Conservation (phyloP, 2,113 vertebrate genomes). For the Hydrolagus affinis region DNA sequence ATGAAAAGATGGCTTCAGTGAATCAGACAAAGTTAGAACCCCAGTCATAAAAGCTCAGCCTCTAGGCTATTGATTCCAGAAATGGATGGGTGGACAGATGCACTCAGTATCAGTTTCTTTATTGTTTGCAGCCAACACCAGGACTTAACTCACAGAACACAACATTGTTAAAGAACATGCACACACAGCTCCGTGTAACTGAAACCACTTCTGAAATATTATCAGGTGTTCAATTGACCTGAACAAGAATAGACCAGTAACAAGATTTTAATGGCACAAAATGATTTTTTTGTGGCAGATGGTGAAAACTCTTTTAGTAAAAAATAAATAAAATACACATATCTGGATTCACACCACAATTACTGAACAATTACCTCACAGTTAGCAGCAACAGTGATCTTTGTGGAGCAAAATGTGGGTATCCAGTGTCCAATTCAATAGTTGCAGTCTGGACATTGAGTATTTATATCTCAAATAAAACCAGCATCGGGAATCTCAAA, state of each 20-base stretch:
- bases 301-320: neutral
- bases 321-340: neutral
- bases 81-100: neutral
- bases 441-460: neutral
- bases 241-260: neutral
- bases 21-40: too few species aligned
- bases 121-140: neutral
- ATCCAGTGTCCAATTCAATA: neutral
- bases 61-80: too few species aligned
- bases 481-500: neutral
- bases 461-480: conserved; percentile 16
- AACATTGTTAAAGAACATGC: neutral
- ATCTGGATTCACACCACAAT: neutral
- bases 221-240: neutral
- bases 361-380: neutral
- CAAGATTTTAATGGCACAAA: neutral
- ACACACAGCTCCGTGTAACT: neutral
- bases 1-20: too few species aligned
- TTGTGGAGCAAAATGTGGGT: neutral
- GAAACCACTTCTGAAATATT: neutral
- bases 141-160: neutral
- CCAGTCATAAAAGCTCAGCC: too few species aligned
- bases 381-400: neutral
- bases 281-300: neutral
- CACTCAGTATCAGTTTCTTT: too few species aligned